Evolutionary conservation across 2,888 invertebrate species (phyloP).

Genomic region (Keiferia lycopersicella): DNA sequence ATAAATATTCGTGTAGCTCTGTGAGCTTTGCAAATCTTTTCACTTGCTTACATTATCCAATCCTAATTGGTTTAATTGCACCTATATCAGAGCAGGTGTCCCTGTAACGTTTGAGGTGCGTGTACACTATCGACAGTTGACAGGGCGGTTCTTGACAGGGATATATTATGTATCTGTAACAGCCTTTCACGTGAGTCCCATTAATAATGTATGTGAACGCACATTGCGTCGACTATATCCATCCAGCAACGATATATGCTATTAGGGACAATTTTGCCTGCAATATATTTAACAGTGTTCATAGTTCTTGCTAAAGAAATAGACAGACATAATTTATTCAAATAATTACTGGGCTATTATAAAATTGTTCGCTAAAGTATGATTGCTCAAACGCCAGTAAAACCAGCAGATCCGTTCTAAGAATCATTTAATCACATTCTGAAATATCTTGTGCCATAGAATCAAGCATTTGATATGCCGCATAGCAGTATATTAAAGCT

Average conservation of each 20-base stretch:
- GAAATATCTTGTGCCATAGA: conserved; percentile 5
- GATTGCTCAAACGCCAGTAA: conserved; percentile 3
- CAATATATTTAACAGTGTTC: background rate
- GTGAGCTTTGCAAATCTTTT: conserved; percentile 6
- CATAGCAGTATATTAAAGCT: background rate
- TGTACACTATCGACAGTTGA: conserved; percentile 24
- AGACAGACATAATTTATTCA: background rate
- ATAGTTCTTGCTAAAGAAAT: background rate
- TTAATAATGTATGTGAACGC: conserved; percentile 14
- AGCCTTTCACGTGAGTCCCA: conserved; percentile 24
- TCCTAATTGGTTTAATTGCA: conserved; percentile 25
- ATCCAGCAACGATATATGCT: background rate
- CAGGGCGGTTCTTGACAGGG: conserved; percentile 24
- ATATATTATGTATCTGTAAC: conserved; percentile 27
- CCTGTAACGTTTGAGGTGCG: conserved; percentile 12
- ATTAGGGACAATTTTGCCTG: background rate
- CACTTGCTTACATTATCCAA: conserved; percentile 12
- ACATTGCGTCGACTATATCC: background rate
- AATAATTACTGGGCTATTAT: background rate
- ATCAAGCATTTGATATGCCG: background rate
- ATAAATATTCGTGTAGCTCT: background rate
- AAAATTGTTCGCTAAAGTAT: conserved; percentile 1
- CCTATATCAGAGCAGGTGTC: conserved; percentile 18
- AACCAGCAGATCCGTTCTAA: background rate
- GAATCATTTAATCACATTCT: background rate